Base-by-base conservation (phyloP, 2,797 vertebrate genomes). In the Lophius americanus region DNA sequence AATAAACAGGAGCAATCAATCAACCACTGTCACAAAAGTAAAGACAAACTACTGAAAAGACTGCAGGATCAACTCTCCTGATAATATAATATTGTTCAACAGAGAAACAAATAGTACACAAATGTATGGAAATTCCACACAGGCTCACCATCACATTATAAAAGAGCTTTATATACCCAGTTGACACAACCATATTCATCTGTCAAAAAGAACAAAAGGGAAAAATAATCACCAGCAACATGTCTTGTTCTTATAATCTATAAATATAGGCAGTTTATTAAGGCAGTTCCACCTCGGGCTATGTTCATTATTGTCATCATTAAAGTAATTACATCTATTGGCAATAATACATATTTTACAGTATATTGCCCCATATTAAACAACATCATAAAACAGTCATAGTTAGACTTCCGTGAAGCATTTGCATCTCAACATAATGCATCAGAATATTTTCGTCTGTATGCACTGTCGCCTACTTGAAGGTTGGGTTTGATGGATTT, bases 111-210 rank as follows among this genome's bases (percentile, higher is more conserved):
- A 53, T 36, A 68, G 6, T 9, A 35, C 33, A 13, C 12, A 9
- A 4, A 14, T 64, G 47, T 58, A 37, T 65, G 9, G 10, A 42
- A 3, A 7, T 6, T 42, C 41, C 41, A 42, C 6, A 3, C 41
- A 42, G 9, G 7, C 10, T 42, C 41, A 42, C 70, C 60, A 55
- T 53, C 46, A 56, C 41, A 63, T 57, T 47, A 57, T 43, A 73
- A 66, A 50, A 52, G 48, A 36, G 73, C 39, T 33, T 61, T 52
- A 68, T 66, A 67, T 4, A 14, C 53, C 44, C 62, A 23, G 49
- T 66, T 68, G 68, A 50, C 9, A 52, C 37, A 10, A 36, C 4
- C 38, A 41, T 43, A 43, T 9, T 43, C 9, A 8, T 43, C 3
- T 43, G 9, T 9, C 42, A 43, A 43, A 1, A 10, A 43, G 42